phyloP scores from a whole-genome alignment of 2,797 vertebrate species.

The Distichodus sexfasciatus region DNA sequence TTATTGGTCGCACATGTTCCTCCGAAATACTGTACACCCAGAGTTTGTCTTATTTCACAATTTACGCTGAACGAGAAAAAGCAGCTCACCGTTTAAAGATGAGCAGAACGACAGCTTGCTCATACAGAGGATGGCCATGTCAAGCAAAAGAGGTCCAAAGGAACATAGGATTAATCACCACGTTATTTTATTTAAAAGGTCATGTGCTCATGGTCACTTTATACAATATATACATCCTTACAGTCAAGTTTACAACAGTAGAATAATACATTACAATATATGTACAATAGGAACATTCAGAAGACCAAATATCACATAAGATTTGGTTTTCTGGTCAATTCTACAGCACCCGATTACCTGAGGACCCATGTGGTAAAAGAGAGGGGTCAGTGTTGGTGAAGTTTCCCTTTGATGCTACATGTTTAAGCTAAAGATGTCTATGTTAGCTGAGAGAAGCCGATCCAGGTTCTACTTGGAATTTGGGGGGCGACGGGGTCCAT shows the following conservation, averaged over 20 bases:
- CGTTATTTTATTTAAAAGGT: constrained; percentile 62
- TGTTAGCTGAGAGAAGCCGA: constrained; percentile 9
- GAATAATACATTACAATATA: constrained; percentile 61
- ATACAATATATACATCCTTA: constrained; percentile 74
- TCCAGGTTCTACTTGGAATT: not conserved
- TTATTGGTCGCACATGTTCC: too few relatives aligned
- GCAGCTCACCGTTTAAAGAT: too few relatives aligned
- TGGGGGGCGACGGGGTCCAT: too few relatives aligned
- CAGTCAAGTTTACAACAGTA: constrained; percentile 50
- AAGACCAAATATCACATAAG: constrained; percentile 43
- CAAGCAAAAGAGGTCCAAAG: constrained; percentile 14
- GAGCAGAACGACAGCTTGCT: too few relatives aligned
- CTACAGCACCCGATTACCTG: constrained; percentile 56
- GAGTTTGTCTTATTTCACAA: too few relatives aligned
- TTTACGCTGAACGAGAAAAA: too few relatives aligned
- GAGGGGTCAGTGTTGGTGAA: constrained; percentile 29
- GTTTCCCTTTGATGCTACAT: constrained; percentile 15
- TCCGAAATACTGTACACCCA: too few relatives aligned
- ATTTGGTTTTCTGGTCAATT: constrained; percentile 57
- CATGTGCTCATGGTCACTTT: constrained; percentile 51
- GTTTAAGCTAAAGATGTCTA: constrained; percentile 8
- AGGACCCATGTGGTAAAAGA: constrained; percentile 42
- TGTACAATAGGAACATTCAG: constrained; percentile 63
- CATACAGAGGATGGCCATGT: not conserved
- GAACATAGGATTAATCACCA: constrained; percentile 48